Evolutionary conservation across 1,140 invertebrate genomes (phyloP).

Genomic region (Lucilia sericata): DNA sequence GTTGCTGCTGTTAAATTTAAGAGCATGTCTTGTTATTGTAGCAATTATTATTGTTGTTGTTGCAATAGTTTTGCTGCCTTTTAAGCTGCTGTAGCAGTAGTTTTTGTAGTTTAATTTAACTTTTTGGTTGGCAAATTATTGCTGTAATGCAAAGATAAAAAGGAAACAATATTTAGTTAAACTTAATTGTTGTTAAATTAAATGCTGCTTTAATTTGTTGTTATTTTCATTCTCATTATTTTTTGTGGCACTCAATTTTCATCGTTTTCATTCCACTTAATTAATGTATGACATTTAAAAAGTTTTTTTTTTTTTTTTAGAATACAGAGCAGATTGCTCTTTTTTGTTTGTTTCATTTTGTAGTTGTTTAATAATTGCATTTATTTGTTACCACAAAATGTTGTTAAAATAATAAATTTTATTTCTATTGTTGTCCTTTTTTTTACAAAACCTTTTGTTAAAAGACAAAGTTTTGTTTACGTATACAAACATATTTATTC

Average conservation of each 20-base stretch:
- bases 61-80: background rate
- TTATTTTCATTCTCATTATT: background rate
- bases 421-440: conserved; percentile 17
- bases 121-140: background rate
- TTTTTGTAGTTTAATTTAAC: background rate
- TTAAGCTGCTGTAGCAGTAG: background rate
- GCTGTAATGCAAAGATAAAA: background rate
- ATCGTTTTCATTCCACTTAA: conserved; percentile 29
- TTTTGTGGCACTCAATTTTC: background rate
- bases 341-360: background rate
- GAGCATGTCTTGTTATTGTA: conserved; percentile 31
- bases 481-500: background rate
- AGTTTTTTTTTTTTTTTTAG: conserved; percentile 30
- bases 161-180: background rate
- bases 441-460: background rate
- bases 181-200: conserved; percentile 20
- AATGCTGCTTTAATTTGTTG: conserved; percentile 31
- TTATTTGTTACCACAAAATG: conserved; percentile 40
- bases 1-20: conserved; percentile 34
- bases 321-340: background rate
- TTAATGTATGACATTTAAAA: conserved; percentile 43
- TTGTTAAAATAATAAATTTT: conserved; percentile 40
- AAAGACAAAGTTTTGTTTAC: conserved; percentile 25
- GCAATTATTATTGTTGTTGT: background rate
- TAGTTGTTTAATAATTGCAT: background rate